Conservation (phyloP, 1,140 invertebrate species). For the Pomacea maculata region DNA sequence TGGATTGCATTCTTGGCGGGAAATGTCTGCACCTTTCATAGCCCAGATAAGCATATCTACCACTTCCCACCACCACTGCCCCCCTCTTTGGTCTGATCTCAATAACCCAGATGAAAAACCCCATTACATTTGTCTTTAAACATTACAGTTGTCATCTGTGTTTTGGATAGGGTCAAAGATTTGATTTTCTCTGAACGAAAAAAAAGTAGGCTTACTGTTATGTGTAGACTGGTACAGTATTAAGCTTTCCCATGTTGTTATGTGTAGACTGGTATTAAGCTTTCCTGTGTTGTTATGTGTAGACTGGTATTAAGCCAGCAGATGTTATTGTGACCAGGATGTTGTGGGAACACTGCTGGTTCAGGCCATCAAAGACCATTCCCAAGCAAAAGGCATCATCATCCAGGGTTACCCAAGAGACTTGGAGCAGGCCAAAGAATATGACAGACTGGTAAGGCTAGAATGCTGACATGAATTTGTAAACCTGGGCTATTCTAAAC, state of each 20-base stretch:
- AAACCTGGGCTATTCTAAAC: too few species aligned
- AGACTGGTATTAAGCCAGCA: not conserved
- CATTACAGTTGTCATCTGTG: too few species aligned
- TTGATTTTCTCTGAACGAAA: too few species aligned
- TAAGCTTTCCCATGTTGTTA: not conserved
- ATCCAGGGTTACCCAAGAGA: conserved; percentile 89
- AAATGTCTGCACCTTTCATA: too few species aligned
- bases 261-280: not conserved
- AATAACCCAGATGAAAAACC: not conserved
- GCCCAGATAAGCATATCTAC: too few species aligned
- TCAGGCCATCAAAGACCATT: conserved; percentile 76
- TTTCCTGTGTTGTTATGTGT: too few species aligned
- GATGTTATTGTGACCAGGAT: conserved; percentile 70
- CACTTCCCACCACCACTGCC: too few species aligned
- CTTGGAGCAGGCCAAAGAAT: conserved; percentile 51
- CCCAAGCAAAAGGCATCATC: conserved; percentile 85
- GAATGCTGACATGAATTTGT: too few species aligned
- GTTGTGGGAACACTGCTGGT: conserved; percentile 87
- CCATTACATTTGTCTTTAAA: not conserved
- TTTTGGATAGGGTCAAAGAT: too few species aligned
- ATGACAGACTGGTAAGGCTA: conserved; percentile 44
- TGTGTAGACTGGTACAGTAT: not conserved
- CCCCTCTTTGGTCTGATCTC: too few species aligned
- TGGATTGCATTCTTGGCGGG: too few species aligned
- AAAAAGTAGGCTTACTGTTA: too few species aligned